A percentile compares a stretch with the other conserved stretches of the same genome.
phyloP scores from a whole-genome alignment of 2,888 invertebrate genomes.

The Dromius quadrimaculatus region DNA sequence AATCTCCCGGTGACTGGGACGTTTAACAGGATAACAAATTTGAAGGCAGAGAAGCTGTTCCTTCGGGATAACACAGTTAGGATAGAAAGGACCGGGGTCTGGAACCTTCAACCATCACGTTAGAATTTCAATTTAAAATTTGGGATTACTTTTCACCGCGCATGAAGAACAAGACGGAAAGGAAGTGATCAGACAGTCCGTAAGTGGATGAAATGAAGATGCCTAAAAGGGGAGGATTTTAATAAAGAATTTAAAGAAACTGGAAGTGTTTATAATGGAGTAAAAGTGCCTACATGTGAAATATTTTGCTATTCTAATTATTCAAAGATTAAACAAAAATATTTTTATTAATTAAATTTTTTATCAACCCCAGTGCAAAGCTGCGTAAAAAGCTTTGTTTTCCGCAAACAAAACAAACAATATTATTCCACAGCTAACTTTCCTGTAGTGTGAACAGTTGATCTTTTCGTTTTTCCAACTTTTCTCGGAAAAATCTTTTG shows the following conservation, averaged over 20 bases:
- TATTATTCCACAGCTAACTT: no score
- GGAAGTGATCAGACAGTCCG: conserved; percentile 18
- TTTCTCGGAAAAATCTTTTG: no score
- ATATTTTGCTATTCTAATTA: no score
- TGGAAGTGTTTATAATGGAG: background rate
- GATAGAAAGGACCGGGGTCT: conserved; percentile 12
- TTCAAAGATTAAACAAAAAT: no score
- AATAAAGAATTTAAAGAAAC: background rate
- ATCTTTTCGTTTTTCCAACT: no score
- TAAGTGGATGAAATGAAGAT: background rate
- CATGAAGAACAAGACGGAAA: conserved; percentile 41
- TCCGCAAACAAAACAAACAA: no score
- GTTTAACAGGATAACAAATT: conserved; percentile 52
- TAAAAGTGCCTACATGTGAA: no score
- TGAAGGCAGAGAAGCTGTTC: conserved; percentile 24
- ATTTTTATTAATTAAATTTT: no score
- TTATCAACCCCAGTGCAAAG: no score
- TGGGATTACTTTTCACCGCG: conserved; percentile 46
- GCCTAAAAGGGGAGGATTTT: no score
- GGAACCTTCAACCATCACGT: background rate
- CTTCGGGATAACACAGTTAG: conserved; percentile 41
- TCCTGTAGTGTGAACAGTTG: no score
- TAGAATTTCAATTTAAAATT: conserved; percentile 52
- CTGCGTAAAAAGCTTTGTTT: no score
- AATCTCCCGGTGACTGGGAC: conserved; percentile 47